These are phyloP conservation scores for Petrocephalus sullivani DNA, from an alignment of 2,797 vertebrate genomes.

Conservation along the genomic window DNA sequence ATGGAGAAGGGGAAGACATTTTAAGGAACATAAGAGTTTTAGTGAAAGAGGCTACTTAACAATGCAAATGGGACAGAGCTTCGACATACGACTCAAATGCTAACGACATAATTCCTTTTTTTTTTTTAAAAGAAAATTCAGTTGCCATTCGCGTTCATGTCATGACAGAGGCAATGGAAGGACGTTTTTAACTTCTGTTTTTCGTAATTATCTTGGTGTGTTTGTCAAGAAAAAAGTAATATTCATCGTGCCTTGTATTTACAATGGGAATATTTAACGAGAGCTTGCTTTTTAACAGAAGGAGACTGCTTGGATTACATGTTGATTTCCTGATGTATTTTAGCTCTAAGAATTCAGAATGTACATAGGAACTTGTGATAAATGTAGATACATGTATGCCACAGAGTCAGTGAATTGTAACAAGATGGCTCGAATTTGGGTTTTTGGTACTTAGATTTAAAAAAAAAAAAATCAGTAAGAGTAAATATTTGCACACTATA, in stretches of 20 bases:
- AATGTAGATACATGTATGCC: conserved; percentile 91
- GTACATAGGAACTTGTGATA: conserved; percentile 91
- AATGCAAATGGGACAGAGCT: neutral
- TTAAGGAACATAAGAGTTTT: neutral
- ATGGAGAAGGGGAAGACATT: neutral
- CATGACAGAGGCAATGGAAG: conserved; percentile 62
- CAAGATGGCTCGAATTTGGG: conserved; percentile 84
- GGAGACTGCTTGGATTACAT: conserved; percentile 63
- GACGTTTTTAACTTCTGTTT: conserved; percentile 65
- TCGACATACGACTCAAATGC: neutral
- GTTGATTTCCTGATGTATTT: conserved; percentile 80
- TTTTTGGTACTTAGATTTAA: conserved; percentile 67
- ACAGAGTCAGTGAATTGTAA: conserved; percentile 99
- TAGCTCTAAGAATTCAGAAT: conserved; percentile 88
- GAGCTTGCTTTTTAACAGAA: conserved; percentile 57
- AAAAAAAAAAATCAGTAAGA: conserved; percentile 50
- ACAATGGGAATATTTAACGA: conserved; percentile 23
- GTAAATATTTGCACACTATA: conserved; percentile 98
- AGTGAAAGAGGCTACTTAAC: neutral
- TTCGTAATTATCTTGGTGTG: conserved; percentile 55
- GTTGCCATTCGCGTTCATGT: conserved; percentile 26
- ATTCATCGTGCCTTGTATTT: conserved; percentile 99
- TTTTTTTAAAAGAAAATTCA: conserved; percentile 1
- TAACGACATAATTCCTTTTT: conserved; percentile 8
- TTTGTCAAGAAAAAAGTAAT: conserved; percentile 80